Percentiles rank a stretch among this genome's conserved stretches.
These are phyloP conservation scores for Tolmerus cingulatus DNA, from an alignment of 2,888 invertebrate genomes.

Conservation along the genomic window DNA sequence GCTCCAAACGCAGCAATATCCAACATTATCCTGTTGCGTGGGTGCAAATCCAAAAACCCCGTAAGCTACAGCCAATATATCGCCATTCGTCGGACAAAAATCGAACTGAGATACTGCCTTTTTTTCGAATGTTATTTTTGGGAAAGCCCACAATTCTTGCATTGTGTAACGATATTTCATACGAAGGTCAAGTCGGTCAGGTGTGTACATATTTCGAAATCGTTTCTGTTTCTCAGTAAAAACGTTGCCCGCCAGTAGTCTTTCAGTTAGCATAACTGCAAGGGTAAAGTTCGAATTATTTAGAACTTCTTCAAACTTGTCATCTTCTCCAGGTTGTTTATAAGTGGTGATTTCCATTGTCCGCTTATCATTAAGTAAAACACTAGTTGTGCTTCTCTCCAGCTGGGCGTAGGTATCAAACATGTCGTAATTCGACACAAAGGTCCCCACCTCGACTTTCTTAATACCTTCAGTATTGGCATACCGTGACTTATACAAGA, in stretches of 20 bases:
- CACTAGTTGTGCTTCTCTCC: slow-evolving; percentile 54
- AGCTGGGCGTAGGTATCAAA: slow-evolving; percentile 72
- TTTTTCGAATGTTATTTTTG: slow-evolving; percentile 63
- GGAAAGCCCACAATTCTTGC: slow-evolving; percentile 74
- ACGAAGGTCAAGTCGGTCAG: slow-evolving; percentile 71
- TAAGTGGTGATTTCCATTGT: slow-evolving; percentile 62
- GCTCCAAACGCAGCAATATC: slow-evolving; percentile 79
- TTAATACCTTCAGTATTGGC: slow-evolving; percentile 68
- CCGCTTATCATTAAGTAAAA: slow-evolving; percentile 64
- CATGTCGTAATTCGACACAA: slow-evolving; percentile 82
- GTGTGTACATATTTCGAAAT: slow-evolving; percentile 71
- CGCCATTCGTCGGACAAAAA: slow-evolving; percentile 74
- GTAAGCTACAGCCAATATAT: slow-evolving; percentile 79
- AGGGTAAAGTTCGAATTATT: slow-evolving; percentile 66
- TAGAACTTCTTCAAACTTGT: slow-evolving; percentile 55
- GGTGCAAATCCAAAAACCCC: slow-evolving; percentile 70
- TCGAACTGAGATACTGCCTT: slow-evolving; percentile 71
- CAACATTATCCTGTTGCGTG: slow-evolving; percentile 64
- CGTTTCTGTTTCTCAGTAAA: slow-evolving; percentile 73
- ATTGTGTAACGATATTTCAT: slow-evolving; percentile 73
- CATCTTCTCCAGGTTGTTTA: slow-evolving; percentile 54
- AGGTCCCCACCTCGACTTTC: slow-evolving; percentile 68
- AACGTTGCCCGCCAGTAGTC: slow-evolving; percentile 75
- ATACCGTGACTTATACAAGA: slow-evolving; percentile 71
- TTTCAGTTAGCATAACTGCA: slow-evolving; percentile 72